A percentile compares a stretch with the other conserved stretches of the same genome.
These are phyloP conservation scores for Scolopax bukidnonensis DNA, from an alignment of 2,797 vertebrate genomes.

Conservation along the genomic window DNA sequence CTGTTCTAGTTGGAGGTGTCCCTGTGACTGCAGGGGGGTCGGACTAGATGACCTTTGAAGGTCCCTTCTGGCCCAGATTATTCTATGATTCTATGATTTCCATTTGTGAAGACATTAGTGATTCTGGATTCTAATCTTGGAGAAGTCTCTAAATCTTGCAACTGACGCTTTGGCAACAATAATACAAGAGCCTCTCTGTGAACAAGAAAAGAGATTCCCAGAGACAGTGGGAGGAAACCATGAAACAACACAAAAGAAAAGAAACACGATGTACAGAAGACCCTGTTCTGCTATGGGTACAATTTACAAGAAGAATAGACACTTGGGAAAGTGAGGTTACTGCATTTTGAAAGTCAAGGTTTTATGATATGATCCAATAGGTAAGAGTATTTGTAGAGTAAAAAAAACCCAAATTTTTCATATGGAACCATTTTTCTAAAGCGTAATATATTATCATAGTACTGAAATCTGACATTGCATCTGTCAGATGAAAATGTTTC, in stretches of 20 bases:
- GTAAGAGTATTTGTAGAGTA: not conserved
- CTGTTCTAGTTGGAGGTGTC: too few species aligned
- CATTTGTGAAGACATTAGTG: not conserved
- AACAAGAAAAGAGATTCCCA: not conserved
- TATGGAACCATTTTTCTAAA: not conserved
- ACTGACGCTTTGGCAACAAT: not conserved
- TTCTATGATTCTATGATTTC: not conserved
- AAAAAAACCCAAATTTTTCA: not conserved
- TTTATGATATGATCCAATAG: not conserved
- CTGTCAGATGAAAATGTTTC: not conserved
- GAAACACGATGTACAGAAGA: not conserved
- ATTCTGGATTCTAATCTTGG: not conserved
- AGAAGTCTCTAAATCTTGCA: not conserved
- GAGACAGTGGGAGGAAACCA: not conserved
- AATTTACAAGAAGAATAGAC: not conserved
- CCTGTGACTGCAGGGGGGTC: too few species aligned
- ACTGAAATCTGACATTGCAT: not conserved
- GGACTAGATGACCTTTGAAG: too few species aligned
- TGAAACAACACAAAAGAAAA: not conserved
- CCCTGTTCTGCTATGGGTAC: not conserved
- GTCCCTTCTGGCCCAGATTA: too few species aligned
- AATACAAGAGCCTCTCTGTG: not conserved
- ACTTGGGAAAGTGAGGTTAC: not conserved
- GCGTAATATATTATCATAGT: not conserved
- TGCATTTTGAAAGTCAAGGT: not conserved